Conservation (phyloP, 2,888 invertebrate genomes). For the Hydroisotoma schaefferi region DNA sequence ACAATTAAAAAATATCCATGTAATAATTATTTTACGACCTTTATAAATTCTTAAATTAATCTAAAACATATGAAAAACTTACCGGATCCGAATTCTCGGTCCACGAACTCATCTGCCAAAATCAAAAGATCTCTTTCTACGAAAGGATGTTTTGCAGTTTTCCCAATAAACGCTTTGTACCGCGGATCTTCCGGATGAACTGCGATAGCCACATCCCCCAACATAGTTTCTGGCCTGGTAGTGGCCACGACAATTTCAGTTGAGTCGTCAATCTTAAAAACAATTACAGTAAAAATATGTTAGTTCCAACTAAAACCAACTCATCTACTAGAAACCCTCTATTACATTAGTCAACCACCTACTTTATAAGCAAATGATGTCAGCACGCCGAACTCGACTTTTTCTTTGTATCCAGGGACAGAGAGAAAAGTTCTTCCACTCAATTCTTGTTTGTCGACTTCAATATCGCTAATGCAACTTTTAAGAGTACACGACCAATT, state of each 20-base stretch:
- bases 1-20: not conserved
- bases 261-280: constrained; percentile 52
- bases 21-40: not conserved
- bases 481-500: constrained; percentile 98
- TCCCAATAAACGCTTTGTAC: constrained; percentile 78
- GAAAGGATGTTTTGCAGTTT: constrained; percentile 83
- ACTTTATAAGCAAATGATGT: constrained; percentile 87
- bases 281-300: not conserved
- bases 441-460: constrained; percentile 91
- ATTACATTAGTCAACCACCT: not conserved
- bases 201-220: constrained; percentile 96
- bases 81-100: constrained; percentile 93
- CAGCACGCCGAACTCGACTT: constrained; percentile 90
- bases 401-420: constrained; percentile 87
- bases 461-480: constrained; percentile 98
- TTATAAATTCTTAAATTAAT: not conserved
- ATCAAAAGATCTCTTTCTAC: constrained; percentile 77
- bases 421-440: constrained; percentile 75
- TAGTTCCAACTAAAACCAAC: too few relatives aligned
- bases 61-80: constrained; percentile 16
- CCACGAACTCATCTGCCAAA: constrained; percentile 89
- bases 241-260: constrained; percentile 92
- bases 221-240: constrained; percentile 96
- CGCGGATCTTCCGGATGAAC: constrained; percentile 89
- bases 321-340: too few relatives aligned